Evolutionary conservation across 2,888 invertebrate genomes (phyloP).

Genomic region (Napeogenes sylphis): DNA sequence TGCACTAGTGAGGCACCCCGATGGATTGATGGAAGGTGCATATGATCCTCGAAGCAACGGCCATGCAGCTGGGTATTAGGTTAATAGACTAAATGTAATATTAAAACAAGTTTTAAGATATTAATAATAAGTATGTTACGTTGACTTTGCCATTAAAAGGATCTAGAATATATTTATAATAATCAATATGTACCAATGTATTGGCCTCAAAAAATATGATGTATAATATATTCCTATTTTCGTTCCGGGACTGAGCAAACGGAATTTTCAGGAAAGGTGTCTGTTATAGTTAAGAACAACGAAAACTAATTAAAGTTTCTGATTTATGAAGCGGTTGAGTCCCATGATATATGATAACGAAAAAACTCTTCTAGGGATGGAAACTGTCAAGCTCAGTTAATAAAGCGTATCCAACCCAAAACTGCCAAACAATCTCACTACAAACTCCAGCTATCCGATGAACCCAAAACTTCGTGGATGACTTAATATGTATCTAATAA

Average conservation of each 20-base stretch:
- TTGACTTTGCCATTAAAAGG: too few relatives aligned
- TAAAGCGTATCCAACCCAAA: conserved; percentile 38
- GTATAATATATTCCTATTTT: background rate
- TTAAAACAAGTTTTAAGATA: too few relatives aligned
- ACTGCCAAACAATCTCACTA: conserved; percentile 51
- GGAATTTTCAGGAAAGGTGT: background rate
- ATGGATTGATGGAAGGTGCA: conserved; percentile 63
- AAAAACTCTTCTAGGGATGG: conserved; percentile 22
- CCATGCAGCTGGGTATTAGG: conserved; percentile 60
- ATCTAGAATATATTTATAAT: background rate
- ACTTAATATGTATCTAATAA: conserved; percentile 61
- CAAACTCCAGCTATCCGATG: conserved; percentile 36
- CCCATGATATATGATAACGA: conserved; percentile 24
- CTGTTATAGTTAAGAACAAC: background rate
- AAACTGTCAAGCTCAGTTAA: conserved; percentile 28
- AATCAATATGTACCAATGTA: background rate
- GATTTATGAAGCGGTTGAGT: conserved; percentile 9
- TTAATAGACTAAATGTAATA: too few relatives aligned
- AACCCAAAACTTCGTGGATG: conserved; percentile 41
- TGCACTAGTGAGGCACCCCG: conserved; percentile 53
- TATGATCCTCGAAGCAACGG: conserved; percentile 62
- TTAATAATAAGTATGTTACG: too few relatives aligned
- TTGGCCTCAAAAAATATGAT: too few relatives aligned
- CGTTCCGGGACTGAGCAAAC: background rate
- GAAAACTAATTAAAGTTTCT: conserved; percentile 20